phyloP scores from a whole-genome alignment of 2,797 vertebrate genomes.

The Gadopsis marmoratus region DNA sequence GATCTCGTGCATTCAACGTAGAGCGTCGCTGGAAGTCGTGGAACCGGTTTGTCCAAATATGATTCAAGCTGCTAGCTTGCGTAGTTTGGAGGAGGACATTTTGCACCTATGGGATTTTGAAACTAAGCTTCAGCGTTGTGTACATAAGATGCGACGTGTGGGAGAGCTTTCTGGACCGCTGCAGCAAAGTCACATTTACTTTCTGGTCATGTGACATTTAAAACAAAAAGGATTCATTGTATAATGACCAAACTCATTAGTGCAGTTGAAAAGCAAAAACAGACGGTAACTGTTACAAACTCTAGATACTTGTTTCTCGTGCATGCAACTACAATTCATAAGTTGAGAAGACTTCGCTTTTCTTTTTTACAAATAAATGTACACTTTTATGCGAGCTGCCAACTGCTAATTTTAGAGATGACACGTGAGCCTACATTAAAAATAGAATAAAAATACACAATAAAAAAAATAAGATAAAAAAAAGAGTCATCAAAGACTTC shows the following conservation, averaged over 20 bases:
- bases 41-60: conserved; percentile 44
- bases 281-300: conserved; percentile 49
- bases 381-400: conserved; percentile 60
- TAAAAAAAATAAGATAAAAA: conserved; percentile 18
- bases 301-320: conserved; percentile 68
- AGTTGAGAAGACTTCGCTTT: conserved; percentile 45
- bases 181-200: background rate
- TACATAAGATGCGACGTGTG: conserved; percentile 37
- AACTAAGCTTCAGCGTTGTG: conserved; percentile 32
- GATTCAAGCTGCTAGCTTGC: conserved; percentile 38
- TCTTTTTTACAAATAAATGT: conserved; percentile 10
- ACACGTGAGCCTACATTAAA: conserved; percentile 71
- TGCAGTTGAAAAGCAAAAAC: conserved; percentile 32
- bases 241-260: conserved; percentile 25
- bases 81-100: conserved; percentile 32
- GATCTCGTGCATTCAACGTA: conserved; percentile 27
- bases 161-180: conserved; percentile 12
- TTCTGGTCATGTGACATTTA: conserved; percentile 31
- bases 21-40: conserved; percentile 14
- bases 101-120: conserved; percentile 5
- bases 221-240: conserved; percentile 17
- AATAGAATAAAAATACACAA: conserved; percentile 32
- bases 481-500: conserved; percentile 68
- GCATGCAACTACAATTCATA: conserved; percentile 75
- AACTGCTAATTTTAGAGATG: conserved; percentile 67